Conservation (phyloP, 2,888 invertebrate species). For the Autographa pulchrina region DNA sequence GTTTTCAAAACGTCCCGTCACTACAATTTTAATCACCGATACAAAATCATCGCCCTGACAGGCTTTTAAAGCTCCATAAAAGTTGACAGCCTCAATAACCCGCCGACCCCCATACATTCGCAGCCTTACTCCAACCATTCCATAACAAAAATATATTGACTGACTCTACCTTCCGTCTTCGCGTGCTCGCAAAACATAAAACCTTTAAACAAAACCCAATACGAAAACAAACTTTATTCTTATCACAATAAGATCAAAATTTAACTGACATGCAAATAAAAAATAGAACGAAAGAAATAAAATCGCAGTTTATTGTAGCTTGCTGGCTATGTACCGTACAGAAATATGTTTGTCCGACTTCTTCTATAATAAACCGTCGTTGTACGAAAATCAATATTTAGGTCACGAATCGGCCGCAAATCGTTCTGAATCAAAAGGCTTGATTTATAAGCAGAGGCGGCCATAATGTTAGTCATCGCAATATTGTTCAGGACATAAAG, state of each 20-base stretch:
- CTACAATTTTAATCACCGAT: neutral
- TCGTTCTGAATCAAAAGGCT: conserved; percentile 47
- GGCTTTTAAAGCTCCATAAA: conserved; percentile 18
- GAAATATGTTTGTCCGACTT: conserved; percentile 14
- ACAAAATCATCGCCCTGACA: conserved; percentile 8
- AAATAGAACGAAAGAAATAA: conserved; percentile 44
- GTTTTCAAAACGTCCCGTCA: neutral
- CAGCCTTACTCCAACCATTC: conserved; percentile 28
- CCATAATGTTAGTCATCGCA: conserved; percentile 6
- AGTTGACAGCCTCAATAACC: conserved; percentile 17
- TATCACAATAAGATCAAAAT: conserved; percentile 35
- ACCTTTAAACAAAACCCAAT: conserved; percentile 41
- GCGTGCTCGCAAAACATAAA: conserved; percentile 58
- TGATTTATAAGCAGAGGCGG: conserved; percentile 31
- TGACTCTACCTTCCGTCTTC: conserved; percentile 53
- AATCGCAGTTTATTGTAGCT: conserved; percentile 50
- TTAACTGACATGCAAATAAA: conserved; percentile 42
- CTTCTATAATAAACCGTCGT: conserved; percentile 39
- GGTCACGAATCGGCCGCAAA: conserved; percentile 59
- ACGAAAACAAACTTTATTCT: conserved; percentile 25
- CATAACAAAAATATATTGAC: conserved; percentile 51
- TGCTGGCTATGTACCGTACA: conserved; percentile 29
- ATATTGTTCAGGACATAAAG: neutral
- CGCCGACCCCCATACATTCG: conserved; percentile 23
- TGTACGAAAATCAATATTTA: conserved; percentile 62